These are phyloP conservation scores for Epizoanthus rinbou DNA, from an alignment of 92 coral and sea anemone genomes.

Conservation along the genomic window DNA sequence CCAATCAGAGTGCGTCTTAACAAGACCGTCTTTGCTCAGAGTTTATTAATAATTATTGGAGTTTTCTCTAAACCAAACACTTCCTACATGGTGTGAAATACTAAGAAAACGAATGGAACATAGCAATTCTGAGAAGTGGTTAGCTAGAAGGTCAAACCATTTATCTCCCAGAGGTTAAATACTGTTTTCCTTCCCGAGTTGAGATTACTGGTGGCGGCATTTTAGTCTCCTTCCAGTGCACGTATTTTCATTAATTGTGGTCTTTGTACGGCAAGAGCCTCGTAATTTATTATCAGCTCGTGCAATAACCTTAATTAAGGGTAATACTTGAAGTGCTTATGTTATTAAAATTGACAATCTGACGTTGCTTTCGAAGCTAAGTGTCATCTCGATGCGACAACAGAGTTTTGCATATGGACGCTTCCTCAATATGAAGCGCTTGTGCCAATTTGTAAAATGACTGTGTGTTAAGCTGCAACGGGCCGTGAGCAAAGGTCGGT, in stretches of 20 bases:
- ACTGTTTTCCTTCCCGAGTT: constrained; percentile 43
- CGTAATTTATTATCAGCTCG: constrained; percentile 70
- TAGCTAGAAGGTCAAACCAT: constrained; percentile 73
- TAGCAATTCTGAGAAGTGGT: constrained; percentile 54
- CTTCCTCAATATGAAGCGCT: constrained; percentile 41
- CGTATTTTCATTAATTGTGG: constrained; percentile 60
- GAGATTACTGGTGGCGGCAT: constrained; percentile 25
- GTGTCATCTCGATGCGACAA: constrained; percentile 51
- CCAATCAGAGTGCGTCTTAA: constrained; percentile 76
- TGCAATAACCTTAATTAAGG: constrained; percentile 86
- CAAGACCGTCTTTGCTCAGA: constrained; percentile 78
- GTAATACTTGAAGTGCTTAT: constrained; percentile 80
- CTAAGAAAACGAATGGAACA: constrained; percentile 76
- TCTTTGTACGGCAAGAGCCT: constrained; percentile 60
- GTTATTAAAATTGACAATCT: constrained; percentile 81
- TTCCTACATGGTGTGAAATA: constrained; percentile 79
- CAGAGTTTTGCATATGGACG: constrained; percentile 25
- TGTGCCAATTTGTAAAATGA: constrained; percentile 83
- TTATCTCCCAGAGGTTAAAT: constrained; percentile 48
- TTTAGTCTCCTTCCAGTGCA: constrained; percentile 45
- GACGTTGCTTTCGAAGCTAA: constrained; percentile 70
- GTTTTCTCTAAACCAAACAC: constrained; percentile 81
- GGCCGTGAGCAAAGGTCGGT: constrained; percentile 57
- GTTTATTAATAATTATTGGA: constrained; percentile 78
- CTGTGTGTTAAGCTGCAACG: constrained; percentile 63